Percentiles rank a stretch among this genome's conserved stretches.
phyloP scores from a whole-genome alignment of 1,140 invertebrate species.

The Drosophila oshimai region DNA sequence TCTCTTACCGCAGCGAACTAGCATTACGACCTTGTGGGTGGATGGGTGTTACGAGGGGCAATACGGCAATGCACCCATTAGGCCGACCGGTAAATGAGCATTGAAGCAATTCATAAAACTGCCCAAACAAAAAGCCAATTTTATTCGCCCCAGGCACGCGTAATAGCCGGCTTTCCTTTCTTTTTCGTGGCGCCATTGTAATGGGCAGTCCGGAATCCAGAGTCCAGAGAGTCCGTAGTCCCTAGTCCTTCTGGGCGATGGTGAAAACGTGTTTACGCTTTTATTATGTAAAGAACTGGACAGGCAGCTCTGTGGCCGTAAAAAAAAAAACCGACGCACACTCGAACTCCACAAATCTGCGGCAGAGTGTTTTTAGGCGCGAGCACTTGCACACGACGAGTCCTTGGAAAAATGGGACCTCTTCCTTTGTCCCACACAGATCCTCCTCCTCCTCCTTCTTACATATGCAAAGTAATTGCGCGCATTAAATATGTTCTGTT shows the following conservation, averaged over 20 bases:
- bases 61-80: constrained; percentile 73
- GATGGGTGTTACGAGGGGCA: neutral
- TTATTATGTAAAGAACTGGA: constrained; percentile 70
- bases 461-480: constrained; percentile 78
- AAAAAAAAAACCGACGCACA: constrained; percentile 38
- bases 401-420: too few species aligned
- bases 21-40: constrained; percentile 17
- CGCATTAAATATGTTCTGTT: constrained; percentile 71
- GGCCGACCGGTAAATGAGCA: constrained; percentile 74
- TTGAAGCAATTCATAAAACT: constrained; percentile 79
- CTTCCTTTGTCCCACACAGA: neutral
- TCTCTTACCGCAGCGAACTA: constrained; percentile 10
- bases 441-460: constrained; percentile 6
- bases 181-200: constrained; percentile 59
- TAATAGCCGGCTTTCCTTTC: constrained; percentile 39
- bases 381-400: neutral
- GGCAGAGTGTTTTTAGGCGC: constrained; percentile 43
- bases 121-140: constrained; percentile 66
- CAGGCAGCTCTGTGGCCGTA: constrained; percentile 36
- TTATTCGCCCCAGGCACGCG: constrained; percentile 60
- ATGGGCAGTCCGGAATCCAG: constrained; percentile 17
- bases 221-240: constrained; percentile 1
- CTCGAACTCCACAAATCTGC: constrained; percentile 44
- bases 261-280: constrained; percentile 81
- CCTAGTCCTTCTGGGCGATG: constrained; percentile 47